Evolutionary conservation across 2,888 invertebrate genomes (phyloP).

Genomic region (Drosophila tanythrix): DNA sequence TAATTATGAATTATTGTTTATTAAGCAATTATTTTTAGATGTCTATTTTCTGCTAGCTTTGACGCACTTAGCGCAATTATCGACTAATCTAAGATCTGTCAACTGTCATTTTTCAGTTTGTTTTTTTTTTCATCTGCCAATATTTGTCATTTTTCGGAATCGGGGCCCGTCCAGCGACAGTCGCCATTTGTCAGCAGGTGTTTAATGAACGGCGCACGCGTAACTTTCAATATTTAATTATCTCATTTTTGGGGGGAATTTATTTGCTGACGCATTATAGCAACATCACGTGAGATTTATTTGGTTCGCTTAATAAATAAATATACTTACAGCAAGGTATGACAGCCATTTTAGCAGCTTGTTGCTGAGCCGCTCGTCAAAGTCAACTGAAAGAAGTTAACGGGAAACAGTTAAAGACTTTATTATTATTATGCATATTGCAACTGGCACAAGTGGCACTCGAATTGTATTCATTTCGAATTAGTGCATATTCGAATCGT

Average conservation of each 20-base stretch:
- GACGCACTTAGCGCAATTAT: slow-evolving; percentile 49
- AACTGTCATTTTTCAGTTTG: neutral
- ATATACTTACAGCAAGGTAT: slow-evolving; percentile 67
- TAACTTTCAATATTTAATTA: slow-evolving; percentile 51
- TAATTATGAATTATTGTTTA: slow-evolving; percentile 4
- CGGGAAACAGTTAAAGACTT: slow-evolving; percentile 39
- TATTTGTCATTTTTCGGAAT: neutral
- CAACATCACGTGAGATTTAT: slow-evolving; percentile 54
- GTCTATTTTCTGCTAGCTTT: neutral
- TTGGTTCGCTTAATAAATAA: slow-evolving; percentile 7
- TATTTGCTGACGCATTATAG: slow-evolving; percentile 2
- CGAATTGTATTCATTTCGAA: slow-evolving; percentile 15
- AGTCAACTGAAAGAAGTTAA: slow-evolving; percentile 44
- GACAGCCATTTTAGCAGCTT: slow-evolving; percentile 66
- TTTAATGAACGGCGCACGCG: slow-evolving; percentile 59
- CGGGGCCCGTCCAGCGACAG: slow-evolving; percentile 8
- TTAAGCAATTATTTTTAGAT: slow-evolving; percentile 5
- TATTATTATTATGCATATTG: slow-evolving; percentile 16
- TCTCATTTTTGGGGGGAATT: slow-evolving; percentile 38
- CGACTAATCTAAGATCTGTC: slow-evolving; percentile 29
- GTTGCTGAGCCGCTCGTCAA: slow-evolving; percentile 23
- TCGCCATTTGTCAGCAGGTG: slow-evolving; percentile 19
- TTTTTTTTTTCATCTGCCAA: neutral
- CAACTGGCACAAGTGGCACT: slow-evolving; percentile 15
- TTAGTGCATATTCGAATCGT: slow-evolving; percentile 12